A percentile compares a stretch with the other conserved stretches of the same genome.
Conservation (phyloP, 2,888 invertebrate genomes). For the Meteorus cinctellus region DNA sequence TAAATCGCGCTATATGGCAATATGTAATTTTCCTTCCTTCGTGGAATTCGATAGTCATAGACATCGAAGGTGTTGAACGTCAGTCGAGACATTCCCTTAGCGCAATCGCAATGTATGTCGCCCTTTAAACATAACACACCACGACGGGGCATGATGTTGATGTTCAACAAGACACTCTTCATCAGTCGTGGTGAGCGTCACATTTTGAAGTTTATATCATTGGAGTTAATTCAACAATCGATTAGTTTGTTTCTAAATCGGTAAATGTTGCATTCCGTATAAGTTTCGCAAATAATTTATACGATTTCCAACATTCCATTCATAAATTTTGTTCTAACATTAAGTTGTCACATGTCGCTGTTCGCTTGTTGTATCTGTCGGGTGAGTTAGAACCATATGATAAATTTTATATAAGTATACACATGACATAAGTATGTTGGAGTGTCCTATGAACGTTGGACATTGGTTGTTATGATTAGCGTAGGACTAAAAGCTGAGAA, state of each 20-base stretch:
- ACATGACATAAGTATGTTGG: too few relatives aligned
- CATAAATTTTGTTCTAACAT: neutral
- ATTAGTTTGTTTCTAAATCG: too few relatives aligned
- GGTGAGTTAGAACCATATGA: conserved; percentile 59
- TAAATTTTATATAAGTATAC: conserved; percentile 17
- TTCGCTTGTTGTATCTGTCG: conserved; percentile 68
- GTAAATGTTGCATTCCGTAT: too few relatives aligned
- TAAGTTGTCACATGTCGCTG: conserved; percentile 57
- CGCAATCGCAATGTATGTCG: neutral
- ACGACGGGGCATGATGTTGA: neutral
- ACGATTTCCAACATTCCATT: neutral
- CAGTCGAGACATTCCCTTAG: neutral
- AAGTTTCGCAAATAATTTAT: neutral
- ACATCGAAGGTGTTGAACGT: too few relatives aligned
- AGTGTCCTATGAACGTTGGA: too few relatives aligned
- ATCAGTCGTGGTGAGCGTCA: neutral
- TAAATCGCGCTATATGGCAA: too few relatives aligned
- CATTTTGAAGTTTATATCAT: neutral
- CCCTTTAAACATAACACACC: neutral
- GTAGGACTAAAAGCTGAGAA: too few relatives aligned
- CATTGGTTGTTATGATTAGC: too few relatives aligned
- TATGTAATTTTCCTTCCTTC: neutral
- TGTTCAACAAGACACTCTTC: neutral
- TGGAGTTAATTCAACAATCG: too few relatives aligned
- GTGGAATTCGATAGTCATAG: neutral